Evolutionary conservation across 2,797 vertebrate species (phyloP).

Genomic region (Siniperca undulata): DNA sequence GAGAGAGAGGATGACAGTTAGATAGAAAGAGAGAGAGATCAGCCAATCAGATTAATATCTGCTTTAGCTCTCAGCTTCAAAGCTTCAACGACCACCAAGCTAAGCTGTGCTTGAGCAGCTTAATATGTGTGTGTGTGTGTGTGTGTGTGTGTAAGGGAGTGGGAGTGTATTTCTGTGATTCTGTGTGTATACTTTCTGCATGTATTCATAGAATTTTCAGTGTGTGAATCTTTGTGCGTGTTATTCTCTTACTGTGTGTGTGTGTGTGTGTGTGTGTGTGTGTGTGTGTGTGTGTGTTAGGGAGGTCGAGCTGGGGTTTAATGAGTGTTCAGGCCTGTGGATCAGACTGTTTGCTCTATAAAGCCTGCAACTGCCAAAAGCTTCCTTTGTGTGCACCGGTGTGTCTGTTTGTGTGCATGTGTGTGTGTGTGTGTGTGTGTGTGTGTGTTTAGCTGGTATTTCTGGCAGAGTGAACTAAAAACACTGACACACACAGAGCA

Average conservation of each 20-base stretch:
- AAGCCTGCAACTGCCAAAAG: constrained; percentile 52
- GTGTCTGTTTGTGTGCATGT: not conserved
- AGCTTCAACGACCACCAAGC: constrained; percentile 57
- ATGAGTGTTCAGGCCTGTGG: constrained; percentile 52
- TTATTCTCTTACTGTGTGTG: not conserved
- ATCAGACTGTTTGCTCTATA: constrained; percentile 55
- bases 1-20: constrained; percentile 1
- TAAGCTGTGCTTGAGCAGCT: constrained; percentile 42
- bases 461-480: constrained; percentile 33
- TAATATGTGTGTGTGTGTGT: constrained; percentile 21
- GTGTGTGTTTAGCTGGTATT: constrained; percentile 30
- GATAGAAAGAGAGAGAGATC: constrained; percentile 10
- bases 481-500: constrained; percentile 7
- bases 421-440: not conserved
- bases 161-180: not conserved
- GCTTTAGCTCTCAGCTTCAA: constrained; percentile 53
- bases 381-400: constrained; percentile 32
- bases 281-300: constrained; percentile 11
- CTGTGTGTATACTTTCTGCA: not conserved
- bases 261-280: constrained; percentile 1
- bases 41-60: constrained; percentile 63
- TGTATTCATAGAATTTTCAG: not conserved
- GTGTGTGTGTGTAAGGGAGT: not conserved
- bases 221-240: constrained; percentile 4
- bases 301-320: constrained; percentile 48